Percentiles rank a stretch among this genome's conserved stretches.
Conservation (phyloP, 2,113 vertebrate genomes). For the Oreamnos americanus region DNA sequence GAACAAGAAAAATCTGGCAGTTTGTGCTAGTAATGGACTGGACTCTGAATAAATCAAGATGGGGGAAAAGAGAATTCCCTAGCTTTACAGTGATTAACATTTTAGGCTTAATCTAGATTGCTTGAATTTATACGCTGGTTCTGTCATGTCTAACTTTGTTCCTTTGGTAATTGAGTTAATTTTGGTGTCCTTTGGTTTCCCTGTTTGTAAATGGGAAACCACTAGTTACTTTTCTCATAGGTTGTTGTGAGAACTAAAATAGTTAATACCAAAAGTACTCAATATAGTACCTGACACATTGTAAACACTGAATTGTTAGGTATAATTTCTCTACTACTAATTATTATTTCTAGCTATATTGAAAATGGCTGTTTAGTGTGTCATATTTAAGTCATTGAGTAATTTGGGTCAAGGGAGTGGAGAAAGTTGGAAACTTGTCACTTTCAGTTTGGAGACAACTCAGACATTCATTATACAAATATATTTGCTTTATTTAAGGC, state of each 20-base stretch:
- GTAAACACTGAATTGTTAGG: not conserved
- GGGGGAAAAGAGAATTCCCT: not conserved
- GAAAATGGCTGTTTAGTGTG: conserved; percentile 1
- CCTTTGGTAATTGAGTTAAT: not conserved
- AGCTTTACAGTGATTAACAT: not conserved
- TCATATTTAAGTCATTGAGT: not conserved
- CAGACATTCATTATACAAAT: not conserved
- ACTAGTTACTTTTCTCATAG: not conserved
- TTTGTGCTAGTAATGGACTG: not conserved
- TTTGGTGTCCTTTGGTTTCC: not conserved
- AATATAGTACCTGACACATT: not conserved
- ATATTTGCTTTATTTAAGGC: not conserved
- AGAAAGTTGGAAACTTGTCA: conserved; percentile 6
- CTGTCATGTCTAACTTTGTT: not conserved
- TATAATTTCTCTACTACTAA: not conserved
- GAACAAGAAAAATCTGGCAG: not conserved
- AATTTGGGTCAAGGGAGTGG: not conserved
- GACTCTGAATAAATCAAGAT: not conserved
- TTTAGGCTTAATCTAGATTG: not conserved
- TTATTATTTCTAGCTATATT: not conserved
- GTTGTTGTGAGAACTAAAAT: conserved; percentile 14
- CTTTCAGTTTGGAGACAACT: not conserved
- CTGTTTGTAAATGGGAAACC: not conserved
- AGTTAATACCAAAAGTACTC: not conserved
- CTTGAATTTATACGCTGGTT: not conserved